Evolutionary conservation across 53 echinoderm and acorn worm species (phyloP).

Genomic region (Holothuria leucospilota): DNA sequence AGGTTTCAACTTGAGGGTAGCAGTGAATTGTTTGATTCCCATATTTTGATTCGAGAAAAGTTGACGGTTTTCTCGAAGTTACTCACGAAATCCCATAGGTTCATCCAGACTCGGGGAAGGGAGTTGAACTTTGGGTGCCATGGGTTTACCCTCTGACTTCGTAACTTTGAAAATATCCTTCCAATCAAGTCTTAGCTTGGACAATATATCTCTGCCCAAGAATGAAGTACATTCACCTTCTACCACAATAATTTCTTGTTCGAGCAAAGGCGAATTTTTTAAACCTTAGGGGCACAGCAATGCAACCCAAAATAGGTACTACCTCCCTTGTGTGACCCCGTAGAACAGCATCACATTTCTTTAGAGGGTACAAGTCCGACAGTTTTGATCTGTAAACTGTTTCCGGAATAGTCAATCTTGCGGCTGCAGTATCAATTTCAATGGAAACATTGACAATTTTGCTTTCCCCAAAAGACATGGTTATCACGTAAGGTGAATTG

Average conservation of each 20-base stretch:
- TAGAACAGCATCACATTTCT: background rate
- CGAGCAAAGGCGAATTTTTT: background rate
- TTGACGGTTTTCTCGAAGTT: slow-evolving; percentile 16
- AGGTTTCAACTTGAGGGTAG: slow-evolving; percentile 42
- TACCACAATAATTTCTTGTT: slow-evolving; percentile 35
- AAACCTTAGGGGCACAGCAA: slow-evolving; percentile 46
- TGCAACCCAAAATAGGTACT: slow-evolving; percentile 45
- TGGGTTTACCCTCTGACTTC: background rate
- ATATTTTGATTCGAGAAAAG: slow-evolving; percentile 34
- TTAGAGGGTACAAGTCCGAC: background rate
- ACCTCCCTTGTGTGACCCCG: slow-evolving; percentile 28
- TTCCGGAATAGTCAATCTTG: slow-evolving; percentile 49
- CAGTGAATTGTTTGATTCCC: slow-evolving; percentile 52
- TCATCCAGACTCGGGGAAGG: background rate
- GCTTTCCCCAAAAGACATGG: background rate
- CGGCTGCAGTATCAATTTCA: slow-evolving; percentile 44
- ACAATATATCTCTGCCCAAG: slow-evolving; percentile 49
- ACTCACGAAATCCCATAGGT: slow-evolving; percentile 16
- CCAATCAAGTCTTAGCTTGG: slow-evolving; percentile 52
- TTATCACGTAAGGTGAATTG: slow-evolving; percentile 2
- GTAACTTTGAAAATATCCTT: slow-evolving; percentile 24
- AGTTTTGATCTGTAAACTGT: background rate
- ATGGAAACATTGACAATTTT: background rate
- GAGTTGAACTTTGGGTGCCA: background rate
- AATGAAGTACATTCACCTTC: slow-evolving; percentile 46